Conservation (phyloP, 2,888 invertebrate genomes). For the Nymphalis urticae region DNA sequence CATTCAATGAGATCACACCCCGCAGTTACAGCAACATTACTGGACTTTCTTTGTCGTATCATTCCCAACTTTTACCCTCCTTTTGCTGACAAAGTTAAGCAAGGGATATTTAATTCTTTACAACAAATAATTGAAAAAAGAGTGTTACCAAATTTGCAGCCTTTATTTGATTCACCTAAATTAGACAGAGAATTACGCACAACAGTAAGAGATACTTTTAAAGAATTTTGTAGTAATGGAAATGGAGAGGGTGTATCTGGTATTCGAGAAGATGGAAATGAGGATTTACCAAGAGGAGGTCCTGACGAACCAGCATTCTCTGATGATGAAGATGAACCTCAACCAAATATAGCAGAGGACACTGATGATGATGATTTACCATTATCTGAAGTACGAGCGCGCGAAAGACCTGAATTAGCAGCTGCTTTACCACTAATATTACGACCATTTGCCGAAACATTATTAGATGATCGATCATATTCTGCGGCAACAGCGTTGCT, state of each 20-base stretch:
- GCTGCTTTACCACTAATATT: conserved; percentile 72
- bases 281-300: conserved; percentile 70
- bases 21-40: conserved; percentile 92
- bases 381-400: conserved; percentile 87
- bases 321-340: conserved; percentile 89
- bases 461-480: conserved; percentile 70
- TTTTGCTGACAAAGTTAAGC: conserved; percentile 88
- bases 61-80: conserved; percentile 93
- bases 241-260: conserved; percentile 78
- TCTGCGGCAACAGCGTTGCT: conserved; percentile 66
- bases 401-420: conserved; percentile 82
- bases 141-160: conserved; percentile 92
- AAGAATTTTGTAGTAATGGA: conserved; percentile 89
- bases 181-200: conserved; percentile 91
- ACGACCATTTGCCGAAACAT: conserved; percentile 71
- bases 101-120: conserved; percentile 91
- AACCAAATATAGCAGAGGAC: conserved; percentile 79
- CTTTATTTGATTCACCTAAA: conserved; percentile 93
- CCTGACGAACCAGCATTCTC: conserved; percentile 90
- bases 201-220: conserved; percentile 94
- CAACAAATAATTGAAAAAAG: conserved; percentile 94
- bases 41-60: conserved; percentile 95
- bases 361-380: conserved; percentile 90
- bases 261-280: conserved; percentile 69
- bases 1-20: conserved; percentile 96